A percentile compares a stretch with the other conserved stretches of the same genome.
phyloP scores from a whole-genome alignment of 2,888 invertebrate species.

The Cybosia mesomella region DNA sequence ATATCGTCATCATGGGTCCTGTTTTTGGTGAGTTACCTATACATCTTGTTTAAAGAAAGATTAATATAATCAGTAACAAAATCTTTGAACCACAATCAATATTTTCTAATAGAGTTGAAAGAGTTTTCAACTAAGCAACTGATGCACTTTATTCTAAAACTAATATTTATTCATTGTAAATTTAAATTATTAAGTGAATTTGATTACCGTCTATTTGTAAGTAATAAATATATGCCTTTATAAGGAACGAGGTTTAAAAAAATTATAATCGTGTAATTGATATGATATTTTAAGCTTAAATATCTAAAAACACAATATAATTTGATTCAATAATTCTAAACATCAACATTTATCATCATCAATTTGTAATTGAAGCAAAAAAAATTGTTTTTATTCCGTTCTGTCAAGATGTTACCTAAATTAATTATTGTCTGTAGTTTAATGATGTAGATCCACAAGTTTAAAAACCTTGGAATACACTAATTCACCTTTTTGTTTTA shows the following conservation, averaged over 20 bases:
- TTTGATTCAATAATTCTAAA: not conserved
- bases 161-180: too few species aligned
- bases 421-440: not conserved
- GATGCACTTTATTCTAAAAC: too few species aligned
- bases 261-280: not conserved
- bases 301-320: not conserved
- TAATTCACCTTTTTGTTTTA: constrained; percentile 43
- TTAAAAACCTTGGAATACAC: not conserved
- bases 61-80: not conserved
- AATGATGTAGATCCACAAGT: not conserved
- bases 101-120: too few species aligned
- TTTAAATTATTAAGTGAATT: not conserved
- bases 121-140: too few species aligned
- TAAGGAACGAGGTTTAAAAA: not conserved
- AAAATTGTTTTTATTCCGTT: not conserved
- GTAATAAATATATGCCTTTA: too few species aligned
- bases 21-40: constrained; percentile 70
- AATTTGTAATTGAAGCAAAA: not conserved
- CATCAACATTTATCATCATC: not conserved
- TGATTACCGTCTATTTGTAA: not conserved
- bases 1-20: constrained; percentile 79
- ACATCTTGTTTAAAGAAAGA: not conserved
- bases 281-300: not conserved
- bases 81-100: not conserved
- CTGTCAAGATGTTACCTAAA: constrained; percentile 3